Base-by-base conservation (phyloP, 2,113 vertebrate species). In the Pelecanus crispus region DNA sequence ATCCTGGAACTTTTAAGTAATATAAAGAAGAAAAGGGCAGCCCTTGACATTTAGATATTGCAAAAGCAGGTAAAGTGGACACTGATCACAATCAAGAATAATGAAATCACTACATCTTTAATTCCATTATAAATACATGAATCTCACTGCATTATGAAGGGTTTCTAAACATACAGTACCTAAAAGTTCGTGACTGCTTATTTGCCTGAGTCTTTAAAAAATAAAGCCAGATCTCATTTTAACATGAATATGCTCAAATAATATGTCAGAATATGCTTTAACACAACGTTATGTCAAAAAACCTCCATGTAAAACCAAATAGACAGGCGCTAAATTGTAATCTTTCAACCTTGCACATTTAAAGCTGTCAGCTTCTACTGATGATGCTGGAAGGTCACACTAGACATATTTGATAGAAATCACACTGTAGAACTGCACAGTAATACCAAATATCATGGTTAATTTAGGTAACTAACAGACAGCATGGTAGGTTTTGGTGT, bases 291-390 rank as follows among this genome's bases (percentile, higher is more conserved):
- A 53, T 6, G 14, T 45, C 17, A 52, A 45, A 89, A 65, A 40
- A 14, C 0, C 3, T 82, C 22, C 32, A 25, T 55, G 38, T 68
- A 68, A 89, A 92, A 72, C 11, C 6, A 66, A 47, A 67, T 0
- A 68, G 32, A 26, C 3, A 72, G 38, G 6, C 0, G 0, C 7
- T 42, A 55, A 29, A 84, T 62, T 70, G 34, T 40, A 59, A 20
- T 56, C 34, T 74, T 92, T 68, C 15, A 47, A 77, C 44, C 10
- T 36, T 89, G 7, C 2, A 62, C 6, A 65, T 28, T 79, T 61
- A 61, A 61, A 88, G 18, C 19, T 68, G 20, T 52, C 70, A 72
- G 25, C 7, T 80, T 79, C 40, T 85, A 47, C 14, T 75, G 38
- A 50, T 47, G 32, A 42, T 13, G 47, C 6, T 31, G 3, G 2